Evolutionary conservation across 2,113 vertebrate genomes (phyloP).

Genomic region (Salvelinus namaycush): DNA sequence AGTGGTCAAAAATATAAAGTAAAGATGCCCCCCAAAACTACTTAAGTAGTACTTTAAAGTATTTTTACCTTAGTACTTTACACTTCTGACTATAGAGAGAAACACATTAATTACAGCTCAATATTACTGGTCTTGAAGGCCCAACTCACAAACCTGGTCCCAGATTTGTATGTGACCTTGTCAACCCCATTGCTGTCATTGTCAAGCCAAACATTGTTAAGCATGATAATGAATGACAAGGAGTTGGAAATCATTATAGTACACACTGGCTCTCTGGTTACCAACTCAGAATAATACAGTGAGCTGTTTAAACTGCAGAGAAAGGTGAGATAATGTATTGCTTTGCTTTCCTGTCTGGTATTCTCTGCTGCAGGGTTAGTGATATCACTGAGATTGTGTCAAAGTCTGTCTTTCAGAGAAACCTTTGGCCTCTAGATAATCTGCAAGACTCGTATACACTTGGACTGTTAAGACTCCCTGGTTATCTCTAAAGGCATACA

Average conservation of each 20-base stretch:
- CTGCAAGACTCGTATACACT: background rate
- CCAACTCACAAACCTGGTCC: background rate
- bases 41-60: no score
- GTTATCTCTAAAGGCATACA: no score
- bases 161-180: no score
- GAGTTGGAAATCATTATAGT: background rate
- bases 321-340: no score
- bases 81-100: slow-evolving; percentile 9
- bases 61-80: no score
- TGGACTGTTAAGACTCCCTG: no score
- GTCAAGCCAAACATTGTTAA: background rate
- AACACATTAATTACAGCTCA: background rate
- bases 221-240: background rate
- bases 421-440: slow-evolving; percentile 36
- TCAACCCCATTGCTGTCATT: no score
- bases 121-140: background rate
- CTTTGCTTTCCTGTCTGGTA: background rate
- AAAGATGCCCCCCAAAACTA: no score
- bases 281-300: no score
- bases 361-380: background rate
- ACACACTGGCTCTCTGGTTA: background rate
- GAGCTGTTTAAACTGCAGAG: no score
- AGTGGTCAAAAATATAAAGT: no score
- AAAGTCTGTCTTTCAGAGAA: slow-evolving; percentile 23
- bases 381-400: slow-evolving; percentile 35